Percentiles rank a stretch among this genome's conserved stretches.
Evolutionary conservation across 2,797 vertebrate species (phyloP).

Genomic region (Spinus pinus): DNA sequence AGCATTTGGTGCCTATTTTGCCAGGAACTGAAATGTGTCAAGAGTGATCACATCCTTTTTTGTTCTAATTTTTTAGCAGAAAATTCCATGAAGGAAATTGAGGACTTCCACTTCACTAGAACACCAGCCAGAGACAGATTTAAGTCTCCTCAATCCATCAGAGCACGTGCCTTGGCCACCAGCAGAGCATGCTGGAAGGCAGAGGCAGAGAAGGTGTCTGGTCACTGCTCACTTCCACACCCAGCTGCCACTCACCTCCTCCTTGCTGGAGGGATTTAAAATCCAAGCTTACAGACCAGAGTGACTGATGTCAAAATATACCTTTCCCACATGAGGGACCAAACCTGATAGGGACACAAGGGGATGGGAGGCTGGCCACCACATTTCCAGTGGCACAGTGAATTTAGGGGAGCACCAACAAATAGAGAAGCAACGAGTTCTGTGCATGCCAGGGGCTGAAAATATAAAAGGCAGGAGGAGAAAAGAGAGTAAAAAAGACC

Average conservation of each 20-base stretch:
- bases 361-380: fast-evolving
- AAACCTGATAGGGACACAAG: neutral
- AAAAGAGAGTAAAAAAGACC: neutral
- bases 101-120: neutral
- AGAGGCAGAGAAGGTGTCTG: neutral
- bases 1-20: neutral
- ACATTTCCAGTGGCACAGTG: neutral
- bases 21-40: neutral
- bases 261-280: fast-evolving
- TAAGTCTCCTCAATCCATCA: neutral
- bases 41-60: neutral
- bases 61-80: neutral
- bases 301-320: neutral
- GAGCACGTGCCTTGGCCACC: fast-evolving
- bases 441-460: neutral
- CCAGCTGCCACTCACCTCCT: fast-evolving
- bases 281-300: neutral
- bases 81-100: neutral
- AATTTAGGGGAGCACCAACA: neutral
- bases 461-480: neutral
- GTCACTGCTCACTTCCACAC: fast-evolving
- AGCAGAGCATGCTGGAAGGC: neutral
- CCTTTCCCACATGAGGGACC: neutral
- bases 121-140: neutral
- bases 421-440: neutral